Evolutionary conservation across 2,888 invertebrate genomes (phyloP).

Genomic region (Dryococelus australis): DNA sequence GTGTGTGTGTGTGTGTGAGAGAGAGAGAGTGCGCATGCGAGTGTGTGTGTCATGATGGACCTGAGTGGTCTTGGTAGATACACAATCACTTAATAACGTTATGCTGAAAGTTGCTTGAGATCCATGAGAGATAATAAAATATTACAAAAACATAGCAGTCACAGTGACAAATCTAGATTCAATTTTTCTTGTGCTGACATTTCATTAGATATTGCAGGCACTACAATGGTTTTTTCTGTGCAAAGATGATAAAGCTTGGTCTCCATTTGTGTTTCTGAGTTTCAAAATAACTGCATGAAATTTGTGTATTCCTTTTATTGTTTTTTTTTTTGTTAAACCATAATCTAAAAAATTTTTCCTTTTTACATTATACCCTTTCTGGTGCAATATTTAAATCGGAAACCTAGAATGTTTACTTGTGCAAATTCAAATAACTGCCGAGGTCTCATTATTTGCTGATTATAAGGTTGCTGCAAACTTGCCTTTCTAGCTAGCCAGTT

Average conservation of each 20-base stretch:
- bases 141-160: too few relatives aligned
- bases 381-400: neutral
- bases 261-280: neutral
- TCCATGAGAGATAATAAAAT: too few relatives aligned
- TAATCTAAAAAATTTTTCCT: neutral
- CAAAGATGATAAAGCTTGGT: neutral
- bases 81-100: too few relatives aligned
- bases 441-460: neutral
- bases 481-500: neutral
- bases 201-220: neutral
- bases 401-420: neutral
- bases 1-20: too few relatives aligned
- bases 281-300: neutral
- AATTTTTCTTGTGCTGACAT: neutral
- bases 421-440: neutral
- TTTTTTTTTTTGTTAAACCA: neutral
- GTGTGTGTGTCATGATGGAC: too few relatives aligned
- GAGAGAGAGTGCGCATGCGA: too few relatives aligned
- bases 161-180: neutral
- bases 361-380: neutral
- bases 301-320: neutral
- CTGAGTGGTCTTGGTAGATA: too few relatives aligned
- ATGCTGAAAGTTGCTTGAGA: too few relatives aligned
- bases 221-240: neutral
- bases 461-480: constrained; percentile 19